Evolutionary conservation across 2,888 invertebrate genomes (phyloP), one percentile per base, ranked within the genome.

Genomic region (Micoletzkya japonica): DNA sequence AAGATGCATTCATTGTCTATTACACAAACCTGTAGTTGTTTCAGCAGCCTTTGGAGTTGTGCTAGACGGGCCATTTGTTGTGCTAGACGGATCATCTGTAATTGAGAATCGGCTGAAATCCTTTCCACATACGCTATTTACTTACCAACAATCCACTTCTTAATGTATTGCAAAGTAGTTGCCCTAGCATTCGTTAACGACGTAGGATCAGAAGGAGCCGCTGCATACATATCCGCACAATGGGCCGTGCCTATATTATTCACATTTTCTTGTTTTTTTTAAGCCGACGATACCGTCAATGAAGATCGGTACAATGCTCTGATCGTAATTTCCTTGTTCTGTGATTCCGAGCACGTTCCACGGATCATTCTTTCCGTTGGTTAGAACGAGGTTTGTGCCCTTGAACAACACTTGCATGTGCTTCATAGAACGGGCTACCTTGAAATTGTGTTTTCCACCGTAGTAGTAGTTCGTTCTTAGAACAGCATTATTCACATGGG

Each of bases 401-500:
- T 57, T 39, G 7, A 39, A 39, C 20, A 32, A 57, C n/a, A n/a
- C n/a, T n/a, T n/a, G n/a, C 2, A 1, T 34, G 57, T 1, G 7
- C 34, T 4, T 10, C 10, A 17, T 32, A 17, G n/a, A 1, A 54
- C 2, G 28, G 6, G 28, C 24, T 26, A 57, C 57, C 32, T 57
- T 57, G 34, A 57, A 57, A n/a, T 26, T 30, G 57, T 32, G n/a
- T 57, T 34, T 32, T 57, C 57, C 57, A 26, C 34, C 30, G 34
- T 57, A 57, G 32, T 57, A 26, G n/a, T 54, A 54, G 4, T 30
- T 26, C 14, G 54, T 4, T 54, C 28, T 26, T 30, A 20, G 28
- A 2, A 54, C 30, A 10, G 20, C 54, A 6, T 26, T 30, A 10
- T 57, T 34, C 3, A 57, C 28, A 20, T 57, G 32, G 34, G 20